phyloP scores from a whole-genome alignment of 2,797 vertebrate genomes.

The Diceros bicornis region DNA sequence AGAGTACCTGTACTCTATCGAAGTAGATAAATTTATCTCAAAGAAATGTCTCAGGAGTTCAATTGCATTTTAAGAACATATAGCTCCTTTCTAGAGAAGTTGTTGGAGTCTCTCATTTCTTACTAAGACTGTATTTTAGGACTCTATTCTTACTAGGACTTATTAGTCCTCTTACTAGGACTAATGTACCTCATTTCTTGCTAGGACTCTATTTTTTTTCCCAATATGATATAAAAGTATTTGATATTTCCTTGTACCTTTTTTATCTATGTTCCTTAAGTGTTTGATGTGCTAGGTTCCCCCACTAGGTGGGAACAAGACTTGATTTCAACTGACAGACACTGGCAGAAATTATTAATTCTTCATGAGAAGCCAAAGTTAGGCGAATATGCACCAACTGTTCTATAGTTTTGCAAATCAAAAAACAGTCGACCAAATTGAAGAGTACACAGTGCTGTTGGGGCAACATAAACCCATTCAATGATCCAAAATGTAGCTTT shows the following conservation, averaged over 20 bases:
- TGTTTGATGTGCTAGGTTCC: constrained; percentile 60
- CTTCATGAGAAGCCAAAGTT: constrained; percentile 54
- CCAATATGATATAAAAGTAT: not conserved
- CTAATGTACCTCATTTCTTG: constrained; percentile 27
- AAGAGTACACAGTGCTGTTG: constrained; percentile 25
- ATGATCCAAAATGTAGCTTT: constrained; percentile 21
- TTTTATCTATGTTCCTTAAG: not conserved
- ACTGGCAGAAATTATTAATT: constrained; percentile 67
- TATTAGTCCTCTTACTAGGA: not conserved
- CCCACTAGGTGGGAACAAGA: constrained; percentile 14
- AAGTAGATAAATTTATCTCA: constrained; percentile 1
- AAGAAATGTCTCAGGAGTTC: constrained; percentile 8
- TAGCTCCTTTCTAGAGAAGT: not conserved
- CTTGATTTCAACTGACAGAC: constrained; percentile 58
- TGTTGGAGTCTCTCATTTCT: not conserved
- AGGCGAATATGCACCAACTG: constrained; percentile 41
- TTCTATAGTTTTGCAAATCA: constrained; percentile 58
- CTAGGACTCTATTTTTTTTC: not conserved
- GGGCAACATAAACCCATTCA: constrained; percentile 56
- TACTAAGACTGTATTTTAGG: constrained; percentile 42
- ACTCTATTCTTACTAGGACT: not conserved
- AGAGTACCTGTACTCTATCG: not conserved
- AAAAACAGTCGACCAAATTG: constrained; percentile 38
- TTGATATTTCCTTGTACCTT: constrained; percentile 33
- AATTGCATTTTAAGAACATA: constrained; percentile 6